Evolutionary conservation across 1,140 invertebrate genomes (phyloP).

Genomic region (Stenopsyche tienmushanensis): DNA sequence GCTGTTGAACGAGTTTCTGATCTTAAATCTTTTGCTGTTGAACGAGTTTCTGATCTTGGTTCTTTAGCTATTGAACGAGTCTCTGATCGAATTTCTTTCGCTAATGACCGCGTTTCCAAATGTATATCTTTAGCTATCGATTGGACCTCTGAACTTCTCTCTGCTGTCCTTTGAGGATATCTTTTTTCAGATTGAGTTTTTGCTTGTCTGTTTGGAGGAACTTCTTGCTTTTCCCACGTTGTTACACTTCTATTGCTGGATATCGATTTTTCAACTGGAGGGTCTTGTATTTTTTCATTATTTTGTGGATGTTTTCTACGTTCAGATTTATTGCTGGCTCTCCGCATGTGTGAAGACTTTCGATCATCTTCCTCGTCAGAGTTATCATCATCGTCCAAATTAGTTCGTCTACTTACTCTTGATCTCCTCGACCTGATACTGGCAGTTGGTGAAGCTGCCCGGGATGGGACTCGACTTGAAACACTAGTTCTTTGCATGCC

Average conservation of each 20-base stretch:
- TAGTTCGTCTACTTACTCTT: slow-evolving; percentile 46
- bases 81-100: slow-evolving; percentile 37
- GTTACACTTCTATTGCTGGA: neutral
- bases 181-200: slow-evolving; percentile 2
- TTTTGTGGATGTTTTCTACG: slow-evolving; percentile 37
- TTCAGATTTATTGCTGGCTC: slow-evolving; percentile 46
- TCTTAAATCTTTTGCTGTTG: slow-evolving; percentile 40
- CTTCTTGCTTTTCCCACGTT: neutral
- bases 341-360: slow-evolving; percentile 37
- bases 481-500: slow-evolving; percentile 26
- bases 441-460: slow-evolving; percentile 67
- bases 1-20: slow-evolving; percentile 41
- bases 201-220: neutral
- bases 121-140: slow-evolving; percentile 20
- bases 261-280: neutral
- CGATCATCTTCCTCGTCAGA: slow-evolving; percentile 46
- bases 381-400: slow-evolving; percentile 42
- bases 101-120: slow-evolving; percentile 2
- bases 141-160: slow-evolving; percentile 22
- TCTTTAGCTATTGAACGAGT: slow-evolving; percentile 21
- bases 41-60: slow-evolving; percentile 45
- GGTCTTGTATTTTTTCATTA: slow-evolving; percentile 18
- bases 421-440: slow-evolving; percentile 69
- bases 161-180: neutral
- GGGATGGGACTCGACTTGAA: slow-evolving; percentile 52